phyloP scores from a whole-genome alignment of 2,797 vertebrate genomes.

The Momotus momota region DNA sequence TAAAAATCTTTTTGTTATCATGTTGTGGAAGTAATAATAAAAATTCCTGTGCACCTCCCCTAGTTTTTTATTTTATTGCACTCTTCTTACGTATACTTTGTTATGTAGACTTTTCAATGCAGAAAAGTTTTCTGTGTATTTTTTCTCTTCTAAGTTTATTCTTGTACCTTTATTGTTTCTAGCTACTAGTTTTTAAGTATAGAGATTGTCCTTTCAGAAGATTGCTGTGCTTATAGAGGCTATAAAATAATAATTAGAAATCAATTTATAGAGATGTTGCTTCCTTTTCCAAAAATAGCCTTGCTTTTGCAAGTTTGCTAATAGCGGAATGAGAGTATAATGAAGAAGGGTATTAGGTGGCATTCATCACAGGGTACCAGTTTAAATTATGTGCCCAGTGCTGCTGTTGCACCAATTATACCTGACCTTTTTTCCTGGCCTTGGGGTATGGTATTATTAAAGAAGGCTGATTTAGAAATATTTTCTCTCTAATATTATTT shows the following conservation, averaged over 20 bases:
- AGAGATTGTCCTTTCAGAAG: neutral
- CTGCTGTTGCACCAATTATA: constrained; percentile 69
- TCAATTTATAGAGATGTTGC: neutral
- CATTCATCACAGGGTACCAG: constrained; percentile 42
- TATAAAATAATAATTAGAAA: constrained; percentile 15
- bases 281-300: neutral
- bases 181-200: neutral
- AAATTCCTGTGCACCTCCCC: neutral
- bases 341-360: constrained; percentile 7
- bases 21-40: neutral
- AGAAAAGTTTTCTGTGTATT: neutral
- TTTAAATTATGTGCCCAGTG: constrained; percentile 34
- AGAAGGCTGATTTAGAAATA: constrained; percentile 59
- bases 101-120: neutral
- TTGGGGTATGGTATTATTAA: constrained; percentile 61
- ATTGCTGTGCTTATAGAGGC: neutral
- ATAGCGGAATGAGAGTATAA: neutral
- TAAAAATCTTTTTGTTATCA: constrained; percentile 16
- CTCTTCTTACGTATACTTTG: neutral
- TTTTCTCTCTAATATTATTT: constrained; percentile 69
- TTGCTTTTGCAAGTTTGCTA: constrained; percentile 7
- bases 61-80: neutral
- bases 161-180: neutral
- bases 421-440: constrained; percentile 71
- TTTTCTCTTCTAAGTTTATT: neutral